Conservation (phyloP, 2,888 invertebrate species). For the Sphecodes monilicornis region DNA sequence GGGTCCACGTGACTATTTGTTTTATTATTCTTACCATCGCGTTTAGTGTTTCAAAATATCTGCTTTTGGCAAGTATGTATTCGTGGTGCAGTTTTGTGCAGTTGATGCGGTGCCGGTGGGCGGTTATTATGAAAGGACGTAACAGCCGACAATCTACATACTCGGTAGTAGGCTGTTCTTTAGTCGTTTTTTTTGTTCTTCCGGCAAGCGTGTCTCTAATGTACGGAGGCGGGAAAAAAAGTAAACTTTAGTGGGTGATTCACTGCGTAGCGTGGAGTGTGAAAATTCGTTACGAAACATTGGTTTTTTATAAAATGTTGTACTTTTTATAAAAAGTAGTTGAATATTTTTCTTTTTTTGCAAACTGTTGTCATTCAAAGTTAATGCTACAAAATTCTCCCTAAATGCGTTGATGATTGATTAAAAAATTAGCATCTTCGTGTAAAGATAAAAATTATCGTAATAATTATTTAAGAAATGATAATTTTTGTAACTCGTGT, state of each 20-base stretch:
- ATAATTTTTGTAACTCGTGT: not conserved
- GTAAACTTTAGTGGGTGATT: not conserved
- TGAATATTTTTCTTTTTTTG: not conserved
- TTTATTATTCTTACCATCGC: not conserved
- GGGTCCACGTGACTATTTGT: not conserved
- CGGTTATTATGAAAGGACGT: not conserved
- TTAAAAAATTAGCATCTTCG: no score
- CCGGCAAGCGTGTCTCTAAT: not conserved
- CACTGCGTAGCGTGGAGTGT: not conserved
- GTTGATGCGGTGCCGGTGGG: not conserved
- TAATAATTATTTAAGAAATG: no score
- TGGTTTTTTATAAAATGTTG: not conserved
- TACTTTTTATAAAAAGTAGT: not conserved
- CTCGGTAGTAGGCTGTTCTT: not conserved
- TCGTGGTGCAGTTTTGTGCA: not conserved
- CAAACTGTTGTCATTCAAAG: not conserved
- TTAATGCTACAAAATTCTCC: not conserved
- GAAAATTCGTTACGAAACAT: not conserved
- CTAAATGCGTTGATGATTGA: not conserved
- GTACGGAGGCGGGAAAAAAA: not conserved
- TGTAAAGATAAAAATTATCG: no score
- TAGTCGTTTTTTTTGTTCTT: conserved; percentile 10
- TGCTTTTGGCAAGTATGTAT: not conserved
- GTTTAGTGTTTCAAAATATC: not conserved
- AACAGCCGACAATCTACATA: not conserved